Evolutionary conservation across 2,888 invertebrate genomes (phyloP).

Genomic region (Craniophora ligustri): DNA sequence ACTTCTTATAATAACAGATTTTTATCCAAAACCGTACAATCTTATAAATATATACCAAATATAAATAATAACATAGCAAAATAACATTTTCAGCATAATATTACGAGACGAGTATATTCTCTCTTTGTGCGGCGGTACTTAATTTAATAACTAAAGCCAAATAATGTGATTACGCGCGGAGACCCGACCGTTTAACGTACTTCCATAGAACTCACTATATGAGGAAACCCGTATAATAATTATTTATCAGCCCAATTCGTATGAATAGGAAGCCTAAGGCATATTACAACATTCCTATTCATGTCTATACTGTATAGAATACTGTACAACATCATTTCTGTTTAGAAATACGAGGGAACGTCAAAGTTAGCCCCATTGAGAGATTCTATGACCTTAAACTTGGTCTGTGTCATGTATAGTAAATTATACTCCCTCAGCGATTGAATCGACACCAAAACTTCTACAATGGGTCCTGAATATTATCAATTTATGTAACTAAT

Average conservation of each 20-base stretch:
- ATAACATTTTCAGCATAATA: slow-evolving; percentile 3
- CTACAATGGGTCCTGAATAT: background rate
- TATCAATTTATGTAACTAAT: background rate
- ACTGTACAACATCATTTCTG: background rate
- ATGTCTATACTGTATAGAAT: background rate
- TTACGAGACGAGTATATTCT: slow-evolving; percentile 3
- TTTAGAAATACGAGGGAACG: background rate
- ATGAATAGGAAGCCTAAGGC: slow-evolving; percentile 21
- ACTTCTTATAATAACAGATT: too few relatives aligned
- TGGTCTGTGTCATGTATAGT: slow-evolving; percentile 13
- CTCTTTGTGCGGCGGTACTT: slow-evolving; percentile 8
- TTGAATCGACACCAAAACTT: slow-evolving; percentile 33
- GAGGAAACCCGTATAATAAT: slow-evolving; percentile 21
- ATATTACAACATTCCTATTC: slow-evolving; percentile 4
- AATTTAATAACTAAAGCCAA: slow-evolving; percentile 24
- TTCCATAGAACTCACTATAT: slow-evolving; percentile 4
- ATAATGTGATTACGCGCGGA: slow-evolving; percentile 18
- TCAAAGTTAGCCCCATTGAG: slow-evolving; percentile 2
- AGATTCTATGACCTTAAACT: background rate
- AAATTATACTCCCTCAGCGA: slow-evolving; percentile 18
- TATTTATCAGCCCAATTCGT: slow-evolving; percentile 20
- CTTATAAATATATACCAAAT: too few relatives aligned
- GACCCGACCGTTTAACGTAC: slow-evolving; percentile 10
- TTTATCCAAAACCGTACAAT: too few relatives aligned
- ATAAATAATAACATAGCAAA: background rate